phyloP scores from a whole-genome alignment of 1,140 invertebrate genomes.

The Oscheius sp. region DNA sequence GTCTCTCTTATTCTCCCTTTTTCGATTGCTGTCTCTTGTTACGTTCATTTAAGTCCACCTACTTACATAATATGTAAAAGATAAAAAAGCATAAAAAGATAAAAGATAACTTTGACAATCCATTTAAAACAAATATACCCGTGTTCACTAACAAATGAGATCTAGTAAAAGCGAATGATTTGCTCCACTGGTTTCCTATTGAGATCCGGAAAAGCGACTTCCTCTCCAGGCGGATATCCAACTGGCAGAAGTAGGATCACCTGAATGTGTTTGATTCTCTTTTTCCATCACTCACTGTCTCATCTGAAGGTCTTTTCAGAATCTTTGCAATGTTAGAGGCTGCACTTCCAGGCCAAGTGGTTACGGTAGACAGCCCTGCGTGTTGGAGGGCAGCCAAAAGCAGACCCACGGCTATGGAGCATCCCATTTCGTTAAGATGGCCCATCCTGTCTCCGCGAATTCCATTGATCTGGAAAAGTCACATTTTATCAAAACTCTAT shows the following conservation, averaged over 20 bases:
- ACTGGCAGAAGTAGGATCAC: not conserved
- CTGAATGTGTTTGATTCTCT: too few relatives aligned
- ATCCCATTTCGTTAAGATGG: not conserved
- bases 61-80: too few relatives aligned
- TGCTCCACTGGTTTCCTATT: not conserved
- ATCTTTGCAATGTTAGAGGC: not conserved
- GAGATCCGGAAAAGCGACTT: not conserved
- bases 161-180: not conserved
- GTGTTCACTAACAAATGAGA: not conserved
- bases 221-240: not conserved
- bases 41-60: too few relatives aligned
- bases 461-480: not conserved
- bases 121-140: not conserved
- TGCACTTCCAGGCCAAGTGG: not conserved
- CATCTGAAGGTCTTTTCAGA: not conserved
- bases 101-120: too few relatives aligned
- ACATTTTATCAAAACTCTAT: not conserved
- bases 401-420: not conserved
- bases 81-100: too few relatives aligned
- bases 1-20: too few relatives aligned
- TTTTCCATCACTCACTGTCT: too few relatives aligned
- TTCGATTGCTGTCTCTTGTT: too few relatives aligned
- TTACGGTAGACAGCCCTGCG: not conserved
- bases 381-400: not conserved
- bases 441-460: not conserved